A percentile compares a stretch with the other conserved stretches of the same genome.
phyloP scores from a whole-genome alignment of 2,888 invertebrate genomes.

The Cheilosia variabilis region DNA sequence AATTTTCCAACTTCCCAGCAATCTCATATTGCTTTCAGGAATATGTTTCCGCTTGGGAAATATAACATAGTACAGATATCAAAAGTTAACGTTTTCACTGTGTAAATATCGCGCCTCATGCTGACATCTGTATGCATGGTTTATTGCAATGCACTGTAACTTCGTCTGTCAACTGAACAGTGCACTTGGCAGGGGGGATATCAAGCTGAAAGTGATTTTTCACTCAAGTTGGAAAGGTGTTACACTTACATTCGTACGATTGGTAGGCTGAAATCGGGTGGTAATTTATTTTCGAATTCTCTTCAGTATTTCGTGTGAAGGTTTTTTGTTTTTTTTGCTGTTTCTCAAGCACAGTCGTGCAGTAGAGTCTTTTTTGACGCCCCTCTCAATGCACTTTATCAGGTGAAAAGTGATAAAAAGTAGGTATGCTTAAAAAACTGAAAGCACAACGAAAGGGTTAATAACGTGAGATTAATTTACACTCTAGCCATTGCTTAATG shows the following conservation, averaged over 20 bases:
- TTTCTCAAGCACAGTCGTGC: too few relatives aligned
- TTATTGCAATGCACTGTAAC: neutral
- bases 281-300: neutral
- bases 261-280: neutral
- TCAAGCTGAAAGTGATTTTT: neutral
- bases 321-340: neutral
- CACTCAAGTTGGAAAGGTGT: neutral
- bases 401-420: too few relatives aligned
- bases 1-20: neutral
- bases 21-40: slow-evolving; percentile 8
- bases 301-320: neutral
- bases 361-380: too few relatives aligned
- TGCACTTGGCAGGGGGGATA: neutral
- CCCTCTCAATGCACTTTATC: too few relatives aligned
- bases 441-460: too few relatives aligned
- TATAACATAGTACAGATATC: neutral
- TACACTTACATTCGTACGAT: neutral
- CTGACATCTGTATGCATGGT: neutral
- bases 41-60: neutral
- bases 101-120: neutral
- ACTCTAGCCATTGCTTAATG: too few relatives aligned
- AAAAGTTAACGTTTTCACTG: neutral
- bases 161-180: slow-evolving; percentile 1
- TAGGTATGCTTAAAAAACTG: too few relatives aligned
- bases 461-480: too few relatives aligned